phyloP scores from a whole-genome alignment of 2,113 vertebrate species.

The Lagopus muta region DNA sequence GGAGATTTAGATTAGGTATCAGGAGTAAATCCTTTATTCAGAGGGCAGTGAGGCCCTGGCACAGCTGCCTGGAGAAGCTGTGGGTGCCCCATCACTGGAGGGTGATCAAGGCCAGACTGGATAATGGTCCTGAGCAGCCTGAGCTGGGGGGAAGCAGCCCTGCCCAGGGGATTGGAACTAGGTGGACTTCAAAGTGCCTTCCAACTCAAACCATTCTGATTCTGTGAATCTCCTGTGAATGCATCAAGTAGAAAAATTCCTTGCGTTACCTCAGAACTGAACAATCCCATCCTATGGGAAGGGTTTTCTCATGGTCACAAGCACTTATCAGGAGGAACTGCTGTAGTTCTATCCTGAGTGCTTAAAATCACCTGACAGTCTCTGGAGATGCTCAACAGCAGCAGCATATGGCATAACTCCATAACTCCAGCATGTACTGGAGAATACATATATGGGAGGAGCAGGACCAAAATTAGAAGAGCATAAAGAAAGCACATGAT shows the following conservation, averaged over 20 bases:
- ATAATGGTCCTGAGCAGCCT: too few relatives aligned
- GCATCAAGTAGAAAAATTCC: background rate
- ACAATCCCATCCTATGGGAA: background rate
- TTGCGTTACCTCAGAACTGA: fast-evolving
- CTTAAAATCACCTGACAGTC: background rate
- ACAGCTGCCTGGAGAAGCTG: too few relatives aligned
- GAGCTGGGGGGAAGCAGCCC: too few relatives aligned
- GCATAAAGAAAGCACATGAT: fast-evolving
- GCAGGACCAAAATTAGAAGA: background rate
- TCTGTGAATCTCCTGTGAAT: background rate
- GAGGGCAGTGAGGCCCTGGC: too few relatives aligned
- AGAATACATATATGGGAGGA: background rate
- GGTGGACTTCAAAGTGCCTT: too few relatives aligned
- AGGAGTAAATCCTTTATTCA: too few relatives aligned
- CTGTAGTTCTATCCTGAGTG: too few relatives aligned
- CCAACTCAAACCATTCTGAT: too few relatives aligned
- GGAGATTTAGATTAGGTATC: too few relatives aligned
- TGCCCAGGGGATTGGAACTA: too few relatives aligned
- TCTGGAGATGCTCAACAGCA: background rate
- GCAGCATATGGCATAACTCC: fast-evolving
- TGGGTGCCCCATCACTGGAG: too few relatives aligned
- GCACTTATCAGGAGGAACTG: background rate
- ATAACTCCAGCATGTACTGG: background rate
- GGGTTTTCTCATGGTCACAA: background rate
- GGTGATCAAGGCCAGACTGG: too few relatives aligned